These are phyloP conservation scores for Vanessa atalanta DNA, from an alignment of 1,140 invertebrate genomes.

Conservation along the genomic window DNA sequence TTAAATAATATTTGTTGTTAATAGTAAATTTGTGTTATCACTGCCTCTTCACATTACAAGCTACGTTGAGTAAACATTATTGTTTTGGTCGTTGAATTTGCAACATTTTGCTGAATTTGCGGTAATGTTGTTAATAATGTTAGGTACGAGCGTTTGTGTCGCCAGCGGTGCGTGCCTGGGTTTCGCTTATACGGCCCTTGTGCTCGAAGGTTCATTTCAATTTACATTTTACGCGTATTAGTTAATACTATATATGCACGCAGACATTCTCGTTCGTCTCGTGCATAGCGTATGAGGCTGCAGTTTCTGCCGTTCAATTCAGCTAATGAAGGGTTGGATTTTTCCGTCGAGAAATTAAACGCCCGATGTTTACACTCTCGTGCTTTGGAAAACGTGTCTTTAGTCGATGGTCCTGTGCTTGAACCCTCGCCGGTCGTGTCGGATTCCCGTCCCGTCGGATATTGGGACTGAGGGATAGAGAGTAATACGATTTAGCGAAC, in stretches of 20 bases:
- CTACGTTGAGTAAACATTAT: slow-evolving; percentile 13
- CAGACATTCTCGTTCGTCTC: too few relatives aligned
- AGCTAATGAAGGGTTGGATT: too few relatives aligned
- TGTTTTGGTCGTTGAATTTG: slow-evolving; percentile 20
- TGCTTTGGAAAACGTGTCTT: too few relatives aligned
- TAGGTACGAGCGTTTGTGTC: slow-evolving; percentile 3
- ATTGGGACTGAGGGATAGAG: too few relatives aligned
- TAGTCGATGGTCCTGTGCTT: too few relatives aligned
- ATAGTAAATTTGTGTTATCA: background rate
- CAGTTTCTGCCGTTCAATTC: too few relatives aligned
- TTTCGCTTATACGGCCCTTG: slow-evolving; percentile 7
- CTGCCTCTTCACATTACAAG: background rate
- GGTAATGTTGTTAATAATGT: slow-evolving; percentile 3
- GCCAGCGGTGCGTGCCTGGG: slow-evolving; percentile 22
- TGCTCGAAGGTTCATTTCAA: slow-evolving; percentile 8
- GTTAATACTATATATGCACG: background rate
- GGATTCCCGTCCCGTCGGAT: too few relatives aligned
- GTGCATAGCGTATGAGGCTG: too few relatives aligned
- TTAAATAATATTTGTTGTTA: background rate
- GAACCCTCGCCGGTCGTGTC: too few relatives aligned
- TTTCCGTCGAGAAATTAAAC: too few relatives aligned
- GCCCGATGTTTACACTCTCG: too few relatives aligned
- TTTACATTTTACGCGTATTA: slow-evolving; percentile 7
- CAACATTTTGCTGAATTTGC: slow-evolving; percentile 24
- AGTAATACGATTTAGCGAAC: too few relatives aligned